Evolutionary conservation across 92 coral and sea anemone species (phyloP).

Genomic region (Palythoa grandiflora): DNA sequence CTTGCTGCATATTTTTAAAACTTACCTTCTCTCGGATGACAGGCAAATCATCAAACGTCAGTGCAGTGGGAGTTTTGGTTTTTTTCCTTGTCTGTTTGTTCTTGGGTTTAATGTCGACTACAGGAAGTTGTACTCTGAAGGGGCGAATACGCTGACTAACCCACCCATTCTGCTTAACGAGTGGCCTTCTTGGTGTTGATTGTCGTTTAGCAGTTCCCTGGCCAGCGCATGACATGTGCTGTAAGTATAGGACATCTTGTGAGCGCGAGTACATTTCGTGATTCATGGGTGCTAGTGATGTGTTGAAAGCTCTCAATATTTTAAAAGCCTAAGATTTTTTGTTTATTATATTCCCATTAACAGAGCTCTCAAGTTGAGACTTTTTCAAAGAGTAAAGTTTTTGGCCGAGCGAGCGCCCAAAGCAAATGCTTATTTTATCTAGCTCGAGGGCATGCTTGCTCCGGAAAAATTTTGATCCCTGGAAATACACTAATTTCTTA

Average conservation of each 20-base stretch:
- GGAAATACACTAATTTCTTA: too few relatives aligned
- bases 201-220: conserved; percentile 37
- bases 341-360: too few relatives aligned
- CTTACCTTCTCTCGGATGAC: conserved; percentile 91
- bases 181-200: conserved; percentile 18
- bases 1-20: neutral
- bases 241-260: neutral
- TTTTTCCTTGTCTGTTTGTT: conserved; percentile 47
- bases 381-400: too few relatives aligned
- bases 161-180: conserved; percentile 83
- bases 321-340: too few relatives aligned
- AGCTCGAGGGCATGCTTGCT: too few relatives aligned
- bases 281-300: too few relatives aligned
- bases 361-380: too few relatives aligned
- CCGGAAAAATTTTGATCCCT: too few relatives aligned
- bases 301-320: too few relatives aligned
- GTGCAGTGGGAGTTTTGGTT: conserved; percentile 35
- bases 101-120: conserved; percentile 58
- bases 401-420: too few relatives aligned
- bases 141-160: conserved; percentile 84
- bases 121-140: conserved; percentile 79
- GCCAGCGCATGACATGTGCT: conserved; percentile 47
- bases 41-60: conserved; percentile 90
- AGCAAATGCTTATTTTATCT: too few relatives aligned
- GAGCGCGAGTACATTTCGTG: too few relatives aligned